phyloP scores from a whole-genome alignment of 2,888 invertebrate species.

The Phragmatobia fuliginosa region DNA sequence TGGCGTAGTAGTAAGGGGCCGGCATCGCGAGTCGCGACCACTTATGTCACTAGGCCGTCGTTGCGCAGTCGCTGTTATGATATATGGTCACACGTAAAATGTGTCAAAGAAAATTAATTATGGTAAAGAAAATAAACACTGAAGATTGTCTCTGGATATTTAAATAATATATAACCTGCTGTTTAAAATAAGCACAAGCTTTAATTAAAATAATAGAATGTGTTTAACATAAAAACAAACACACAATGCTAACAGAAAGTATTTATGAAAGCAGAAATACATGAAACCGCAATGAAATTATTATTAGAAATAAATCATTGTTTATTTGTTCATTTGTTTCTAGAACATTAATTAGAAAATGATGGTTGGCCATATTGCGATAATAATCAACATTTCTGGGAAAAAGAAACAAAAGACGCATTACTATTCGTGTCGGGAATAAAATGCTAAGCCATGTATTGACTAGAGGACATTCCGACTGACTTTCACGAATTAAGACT shows the following conservation, averaged over 20 bases:
- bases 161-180: background rate
- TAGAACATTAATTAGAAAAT: background rate
- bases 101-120: too few species aligned
- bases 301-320: background rate
- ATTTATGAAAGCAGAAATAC: background rate
- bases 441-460: background rate
- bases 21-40: too few species aligned
- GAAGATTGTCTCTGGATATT: background rate
- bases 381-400: background rate
- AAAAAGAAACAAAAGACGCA: background rate
- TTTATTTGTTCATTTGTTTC: background rate
- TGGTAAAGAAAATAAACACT: background rate
- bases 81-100: too few species aligned
- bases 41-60: too few species aligned
- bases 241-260: background rate
- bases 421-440: constrained; percentile 1
- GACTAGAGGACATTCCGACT: too few species aligned
- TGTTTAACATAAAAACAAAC: background rate
- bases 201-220: background rate
- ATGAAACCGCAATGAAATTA: background rate
- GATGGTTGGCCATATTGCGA: background rate
- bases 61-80: too few species aligned
- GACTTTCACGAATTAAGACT: too few species aligned
- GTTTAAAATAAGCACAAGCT: background rate
- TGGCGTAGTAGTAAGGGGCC: too few species aligned